Conservation (phyloP, 2,797 vertebrate species). For the Melanotaenia maccullochi region DNA sequence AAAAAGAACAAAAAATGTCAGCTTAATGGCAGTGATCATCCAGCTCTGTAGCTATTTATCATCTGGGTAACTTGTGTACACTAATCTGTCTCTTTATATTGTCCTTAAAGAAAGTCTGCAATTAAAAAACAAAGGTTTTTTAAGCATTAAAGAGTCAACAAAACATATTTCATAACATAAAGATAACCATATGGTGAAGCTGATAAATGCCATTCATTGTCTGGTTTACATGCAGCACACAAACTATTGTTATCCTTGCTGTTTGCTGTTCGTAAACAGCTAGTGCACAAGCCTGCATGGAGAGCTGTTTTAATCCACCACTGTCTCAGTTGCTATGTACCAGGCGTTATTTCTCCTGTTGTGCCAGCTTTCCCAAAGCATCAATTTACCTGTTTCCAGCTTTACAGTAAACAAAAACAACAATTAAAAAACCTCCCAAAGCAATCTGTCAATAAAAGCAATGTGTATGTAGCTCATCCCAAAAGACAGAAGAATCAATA, state of each 20-base stretch:
- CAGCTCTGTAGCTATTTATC: neutral
- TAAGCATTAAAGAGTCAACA: neutral
- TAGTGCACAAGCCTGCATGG: neutral
- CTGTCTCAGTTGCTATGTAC: neutral
- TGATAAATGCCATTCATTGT: neutral
- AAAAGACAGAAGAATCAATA: slow-evolving; percentile 56
- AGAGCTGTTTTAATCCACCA: slow-evolving; percentile 8
- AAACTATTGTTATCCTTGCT: neutral
- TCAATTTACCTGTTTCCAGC: slow-evolving; percentile 34
- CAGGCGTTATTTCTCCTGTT: slow-evolving; percentile 23
- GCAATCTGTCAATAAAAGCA: slow-evolving; percentile 52
- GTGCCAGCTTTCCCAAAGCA: slow-evolving; percentile 21
- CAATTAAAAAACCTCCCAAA: slow-evolving; percentile 58
- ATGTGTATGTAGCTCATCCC: slow-evolving; percentile 30
- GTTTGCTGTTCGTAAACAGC: neutral
- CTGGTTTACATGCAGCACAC: neutral
- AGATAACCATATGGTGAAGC: neutral
- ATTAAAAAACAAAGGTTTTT: neutral
- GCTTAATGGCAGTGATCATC: neutral
- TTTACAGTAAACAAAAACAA: slow-evolving; percentile 19
- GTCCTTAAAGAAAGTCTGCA: neutral
- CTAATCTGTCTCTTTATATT: neutral
- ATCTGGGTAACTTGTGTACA: neutral
- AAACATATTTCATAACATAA: neutral
- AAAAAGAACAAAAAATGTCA: slow-evolving; percentile 1